Conservation (phyloP, 2,797 vertebrate genomes). For the Sparidentex hasta region DNA sequence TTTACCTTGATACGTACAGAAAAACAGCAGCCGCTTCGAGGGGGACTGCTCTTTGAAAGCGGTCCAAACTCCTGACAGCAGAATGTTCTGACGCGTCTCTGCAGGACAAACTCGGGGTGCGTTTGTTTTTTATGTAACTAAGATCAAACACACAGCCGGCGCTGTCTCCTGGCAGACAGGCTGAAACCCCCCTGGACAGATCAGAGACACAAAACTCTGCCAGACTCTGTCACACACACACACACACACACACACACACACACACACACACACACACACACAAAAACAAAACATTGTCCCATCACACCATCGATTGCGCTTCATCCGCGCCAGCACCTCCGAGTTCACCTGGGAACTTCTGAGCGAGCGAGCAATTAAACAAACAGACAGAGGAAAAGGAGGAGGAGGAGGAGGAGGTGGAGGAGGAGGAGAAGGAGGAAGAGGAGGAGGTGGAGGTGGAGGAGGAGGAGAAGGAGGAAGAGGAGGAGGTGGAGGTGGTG, state of each 20-base stretch:
- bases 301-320: neutral
- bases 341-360: slow-evolving; percentile 21
- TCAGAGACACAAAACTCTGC: slow-evolving; percentile 21
- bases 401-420: too few species aligned
- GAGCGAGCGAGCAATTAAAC: slow-evolving; percentile 6
- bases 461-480: too few species aligned
- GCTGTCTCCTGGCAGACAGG: slow-evolving; percentile 8
- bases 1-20: accelerated
- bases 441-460: too few species aligned
- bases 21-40: neutral
- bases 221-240: neutral
- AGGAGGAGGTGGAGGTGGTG: too few species aligned
- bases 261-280: too few species aligned
- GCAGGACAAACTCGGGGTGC: neutral
- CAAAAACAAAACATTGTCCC: neutral
- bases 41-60: too few species aligned
- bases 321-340: slow-evolving; percentile 3
- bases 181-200: neutral
- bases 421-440: too few species aligned
- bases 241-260: neutral
- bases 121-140: slow-evolving; percentile 1
- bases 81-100: neutral
- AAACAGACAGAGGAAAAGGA: neutral
- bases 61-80: neutral
- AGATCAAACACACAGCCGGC: slow-evolving; percentile 3